These are phyloP conservation scores for Thymelicus lineola DNA, from an alignment of 2,888 invertebrate genomes.

Conservation along the genomic window DNA sequence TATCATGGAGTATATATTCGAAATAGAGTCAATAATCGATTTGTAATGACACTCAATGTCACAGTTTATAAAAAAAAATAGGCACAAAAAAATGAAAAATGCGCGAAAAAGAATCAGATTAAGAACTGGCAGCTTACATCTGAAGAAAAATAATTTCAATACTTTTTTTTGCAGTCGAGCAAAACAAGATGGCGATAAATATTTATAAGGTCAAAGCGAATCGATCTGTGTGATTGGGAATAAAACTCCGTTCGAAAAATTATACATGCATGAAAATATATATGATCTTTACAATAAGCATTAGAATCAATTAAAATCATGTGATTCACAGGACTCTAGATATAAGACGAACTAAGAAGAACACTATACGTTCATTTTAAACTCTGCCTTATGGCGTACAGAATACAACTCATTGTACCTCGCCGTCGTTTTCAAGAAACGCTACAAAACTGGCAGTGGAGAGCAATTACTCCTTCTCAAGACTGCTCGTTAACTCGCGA, in stretches of 20 bases:
- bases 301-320: slow-evolving; percentile 10
- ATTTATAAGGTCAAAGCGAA: neutral
- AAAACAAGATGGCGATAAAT: neutral
- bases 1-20: too few species aligned
- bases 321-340: neutral
- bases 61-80: neutral
- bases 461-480: slow-evolving; percentile 54
- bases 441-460: slow-evolving; percentile 42
- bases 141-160: neutral
- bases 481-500: slow-evolving; percentile 56
- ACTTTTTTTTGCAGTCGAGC: neutral
- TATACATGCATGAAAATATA: too few species aligned
- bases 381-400: neutral
- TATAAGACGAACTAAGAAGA: slow-evolving; percentile 4
- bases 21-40: too few species aligned
- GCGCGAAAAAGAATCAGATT: neutral
- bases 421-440: slow-evolving; percentile 13
- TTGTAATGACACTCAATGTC: neutral
- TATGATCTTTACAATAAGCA: neutral
- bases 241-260: neutral
- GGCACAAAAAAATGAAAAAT: neutral
- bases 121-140: neutral
- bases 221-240: neutral
- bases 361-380: neutral
- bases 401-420: slow-evolving; percentile 4